Evolutionary conservation across 2,888 invertebrate genomes (phyloP).

Genomic region (Prenolepis imparis): DNA sequence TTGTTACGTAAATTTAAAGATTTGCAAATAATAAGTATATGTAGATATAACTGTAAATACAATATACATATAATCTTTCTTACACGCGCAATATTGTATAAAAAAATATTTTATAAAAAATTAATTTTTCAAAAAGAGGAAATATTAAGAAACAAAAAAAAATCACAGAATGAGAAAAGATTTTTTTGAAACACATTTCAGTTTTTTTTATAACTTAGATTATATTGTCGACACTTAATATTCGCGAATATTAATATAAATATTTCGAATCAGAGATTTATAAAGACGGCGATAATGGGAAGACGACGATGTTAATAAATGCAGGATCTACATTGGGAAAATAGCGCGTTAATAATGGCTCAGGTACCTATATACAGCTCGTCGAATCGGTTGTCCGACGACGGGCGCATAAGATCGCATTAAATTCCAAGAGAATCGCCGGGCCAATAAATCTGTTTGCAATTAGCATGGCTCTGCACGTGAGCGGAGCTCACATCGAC

Average conservation of each 20-base stretch:
- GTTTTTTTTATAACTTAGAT: too few relatives aligned
- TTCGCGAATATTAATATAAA: slow-evolving; percentile 2
- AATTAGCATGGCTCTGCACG: slow-evolving; percentile 84
- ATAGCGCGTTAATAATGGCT: slow-evolving; percentile 25
- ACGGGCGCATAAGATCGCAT: slow-evolving; percentile 63
- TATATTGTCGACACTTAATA: background rate
- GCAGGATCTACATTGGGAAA: slow-evolving; percentile 32
- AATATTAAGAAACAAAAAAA: background rate
- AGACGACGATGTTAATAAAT: slow-evolving; percentile 32
- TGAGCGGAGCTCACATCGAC: slow-evolving; percentile 70
- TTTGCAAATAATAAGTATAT: slow-evolving; percentile 12
- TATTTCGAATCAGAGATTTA: slow-evolving; percentile 18
- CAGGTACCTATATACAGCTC: background rate
- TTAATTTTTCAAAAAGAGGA: background rate
- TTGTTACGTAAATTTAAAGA: slow-evolving; percentile 45
- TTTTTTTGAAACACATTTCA: background rate
- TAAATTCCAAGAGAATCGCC: slow-evolving; percentile 74
- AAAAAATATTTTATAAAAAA: background rate
- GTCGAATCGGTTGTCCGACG: slow-evolving; percentile 52
- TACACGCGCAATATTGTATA: background rate
- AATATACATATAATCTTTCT: background rate
- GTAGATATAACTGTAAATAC: background rate
- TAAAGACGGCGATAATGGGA: slow-evolving; percentile 29
- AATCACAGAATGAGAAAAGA: background rate
- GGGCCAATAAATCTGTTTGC: slow-evolving; percentile 85